Evolutionary conservation across 2,888 invertebrate genomes (phyloP).

Genomic region (Kryphioiulus occultus): DNA sequence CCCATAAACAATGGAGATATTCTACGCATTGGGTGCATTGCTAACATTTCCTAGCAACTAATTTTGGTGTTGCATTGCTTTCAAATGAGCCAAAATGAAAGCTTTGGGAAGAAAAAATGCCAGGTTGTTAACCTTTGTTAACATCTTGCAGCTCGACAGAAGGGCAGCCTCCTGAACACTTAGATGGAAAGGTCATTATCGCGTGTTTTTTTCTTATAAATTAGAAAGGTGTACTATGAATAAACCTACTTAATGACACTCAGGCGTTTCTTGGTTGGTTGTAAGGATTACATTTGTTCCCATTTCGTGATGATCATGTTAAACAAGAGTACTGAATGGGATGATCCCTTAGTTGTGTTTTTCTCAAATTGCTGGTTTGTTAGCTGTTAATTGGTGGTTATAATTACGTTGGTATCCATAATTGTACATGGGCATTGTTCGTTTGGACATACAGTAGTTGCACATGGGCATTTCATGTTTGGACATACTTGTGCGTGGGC

Average conservation of each 20-base stretch:
- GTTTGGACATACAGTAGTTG: too few relatives aligned
- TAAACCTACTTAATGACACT: neutral
- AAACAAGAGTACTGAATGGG: neutral
- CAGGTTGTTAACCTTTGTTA: neutral
- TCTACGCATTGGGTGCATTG: neutral
- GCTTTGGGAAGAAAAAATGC: neutral
- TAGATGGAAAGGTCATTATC: neutral
- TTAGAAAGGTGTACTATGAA: neutral
- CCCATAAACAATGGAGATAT: neutral
- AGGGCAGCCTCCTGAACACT: neutral
- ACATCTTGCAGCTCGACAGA: neutral
- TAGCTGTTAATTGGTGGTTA: too few relatives aligned
- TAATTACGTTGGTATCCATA: neutral
- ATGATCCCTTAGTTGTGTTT: neutral
- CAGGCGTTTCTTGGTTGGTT: neutral
- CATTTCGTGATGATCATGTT: neutral
- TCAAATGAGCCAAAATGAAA: neutral
- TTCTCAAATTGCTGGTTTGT: neutral
- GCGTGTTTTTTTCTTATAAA: neutral
- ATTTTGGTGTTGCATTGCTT: neutral
- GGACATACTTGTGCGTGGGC: too few relatives aligned
- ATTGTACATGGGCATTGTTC: neutral
- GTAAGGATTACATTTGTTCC: neutral
- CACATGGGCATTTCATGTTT: too few relatives aligned
- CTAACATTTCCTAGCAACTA: neutral